A percentile compares a stretch with the other conserved stretches of the same genome.
phyloP scores from a whole-genome alignment of 2,888 invertebrate genomes.

The Torymus auratus region DNA sequence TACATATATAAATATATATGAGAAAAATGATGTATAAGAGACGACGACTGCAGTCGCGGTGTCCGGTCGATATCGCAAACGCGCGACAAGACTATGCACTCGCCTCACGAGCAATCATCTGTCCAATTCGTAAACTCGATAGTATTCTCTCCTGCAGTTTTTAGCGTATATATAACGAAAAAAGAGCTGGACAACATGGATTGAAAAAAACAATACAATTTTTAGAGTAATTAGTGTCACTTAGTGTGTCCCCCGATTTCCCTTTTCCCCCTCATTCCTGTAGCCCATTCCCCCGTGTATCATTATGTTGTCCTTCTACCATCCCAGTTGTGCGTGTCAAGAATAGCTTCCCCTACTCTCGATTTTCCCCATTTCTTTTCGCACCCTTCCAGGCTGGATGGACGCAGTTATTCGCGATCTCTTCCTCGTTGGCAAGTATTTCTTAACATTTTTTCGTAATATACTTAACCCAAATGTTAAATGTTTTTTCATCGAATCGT shows the following conservation, averaged over 20 bases:
- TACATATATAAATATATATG: constrained; percentile 40
- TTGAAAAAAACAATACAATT: constrained; percentile 53
- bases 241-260: constrained; percentile 65
- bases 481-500: no score
- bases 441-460: no score
- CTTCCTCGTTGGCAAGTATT: neutral
- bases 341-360: constrained; percentile 48
- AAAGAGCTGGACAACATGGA: constrained; percentile 24
- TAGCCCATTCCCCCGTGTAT: constrained; percentile 53
- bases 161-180: constrained; percentile 61
- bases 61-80: neutral
- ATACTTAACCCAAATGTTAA: no score
- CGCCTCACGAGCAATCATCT: constrained; percentile 71
- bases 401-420: constrained; percentile 3
- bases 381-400: constrained; percentile 41
- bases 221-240: constrained; percentile 70
- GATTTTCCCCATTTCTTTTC: constrained; percentile 43
- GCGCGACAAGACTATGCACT: constrained; percentile 50
- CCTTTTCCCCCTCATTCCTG: neutral
- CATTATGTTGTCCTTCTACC: constrained; percentile 61
- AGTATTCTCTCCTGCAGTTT: constrained; percentile 72
- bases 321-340: constrained; percentile 52
- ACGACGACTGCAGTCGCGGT: constrained; percentile 54
- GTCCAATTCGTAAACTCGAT: constrained; percentile 75
- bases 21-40: constrained; percentile 45